Evolutionary conservation across 2,888 invertebrate species (phyloP).

Genomic region (Parnassius apollo): DNA sequence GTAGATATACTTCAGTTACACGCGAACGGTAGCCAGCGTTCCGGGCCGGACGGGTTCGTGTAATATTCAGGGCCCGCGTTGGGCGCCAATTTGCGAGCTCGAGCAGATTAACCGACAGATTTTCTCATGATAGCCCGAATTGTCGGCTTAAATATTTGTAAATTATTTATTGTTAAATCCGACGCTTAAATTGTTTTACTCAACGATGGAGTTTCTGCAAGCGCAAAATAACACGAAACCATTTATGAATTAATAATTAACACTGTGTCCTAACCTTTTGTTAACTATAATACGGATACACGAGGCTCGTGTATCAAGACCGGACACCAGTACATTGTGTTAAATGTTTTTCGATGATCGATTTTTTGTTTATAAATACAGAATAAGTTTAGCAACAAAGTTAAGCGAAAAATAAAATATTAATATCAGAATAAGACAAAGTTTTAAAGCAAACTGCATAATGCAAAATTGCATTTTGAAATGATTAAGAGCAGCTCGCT

Average conservation of each 20-base stretch:
- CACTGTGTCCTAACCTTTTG: neutral
- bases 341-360: too few species aligned
- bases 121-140: conserved; percentile 8
- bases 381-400: too few species aligned
- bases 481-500: conserved; percentile 7
- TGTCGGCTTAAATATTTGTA: conserved; percentile 18
- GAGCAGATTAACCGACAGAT: conserved; percentile 33
- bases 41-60: conserved; percentile 29
- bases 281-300: too few species aligned
- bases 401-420: too few species aligned
- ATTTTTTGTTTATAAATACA: too few species aligned
- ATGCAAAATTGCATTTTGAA: conserved; percentile 5
- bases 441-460: conserved; percentile 5
- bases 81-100: conserved; percentile 35
- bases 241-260: conserved; percentile 10
- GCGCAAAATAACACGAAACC: conserved; percentile 7
- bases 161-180: conserved; percentile 24
- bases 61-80: conserved; percentile 37
- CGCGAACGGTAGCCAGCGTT: neutral
- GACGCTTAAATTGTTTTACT: conserved; percentile 13
- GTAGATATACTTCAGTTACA: conserved; percentile 1
- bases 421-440: neutral
- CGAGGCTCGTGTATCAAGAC: too few species aligned
- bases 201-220: conserved; percentile 9
- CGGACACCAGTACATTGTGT: too few species aligned